Base-by-base conservation (phyloP, 2,113 vertebrate species). In the Chloebia gouldiae region DNA sequence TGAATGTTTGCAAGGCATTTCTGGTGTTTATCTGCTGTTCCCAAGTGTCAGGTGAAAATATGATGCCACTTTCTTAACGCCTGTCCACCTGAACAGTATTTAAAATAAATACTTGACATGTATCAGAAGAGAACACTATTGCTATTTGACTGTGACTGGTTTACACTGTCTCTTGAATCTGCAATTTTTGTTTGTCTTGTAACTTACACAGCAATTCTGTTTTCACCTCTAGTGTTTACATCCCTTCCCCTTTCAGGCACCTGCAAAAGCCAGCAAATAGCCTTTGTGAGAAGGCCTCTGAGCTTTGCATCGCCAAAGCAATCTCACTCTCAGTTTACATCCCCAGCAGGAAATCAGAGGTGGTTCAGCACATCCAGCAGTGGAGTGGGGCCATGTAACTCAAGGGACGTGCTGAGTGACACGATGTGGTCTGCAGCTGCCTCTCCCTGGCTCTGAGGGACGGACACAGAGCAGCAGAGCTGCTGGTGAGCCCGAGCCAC, bases 271-370 rank as follows among this genome's bases (percentile, higher is more conserved):
- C 59, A 51, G 77, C 76, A 96, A 95, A 95, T 49, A 72, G 63
- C 85, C 93, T 92, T 86, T 92, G 72, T 93, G 93, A 69, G 87
- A 91, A 91, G 56, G 66, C 85, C 8, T 24, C 88, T 70, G 96
- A 93, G 92, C 94, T 81, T 93, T 53, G 75, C 77, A 90, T 71
- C 73, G 85, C 88, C 88, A 96, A 90, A 81, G 89, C 76, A 85
- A 93, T 93, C 89, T 94, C 93, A 97, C 95, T 92, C 96, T 92
- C 77, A 73, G 66, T 97, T 96, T 93, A 94, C 95, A 89, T 92
- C 49, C 87, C 80, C 95, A 91, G 94, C 7, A 81, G 93, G 93
- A 97, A 94, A 84, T 75, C 9, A 4, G 82, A 92, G 81, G 39
- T 78, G 96, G 92, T 81, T 96, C 82, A 92, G 80, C 59, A 54